Evolutionary conservation across 2,888 invertebrate genomes (phyloP).

Genomic region (Lomographa bimaculata): DNA sequence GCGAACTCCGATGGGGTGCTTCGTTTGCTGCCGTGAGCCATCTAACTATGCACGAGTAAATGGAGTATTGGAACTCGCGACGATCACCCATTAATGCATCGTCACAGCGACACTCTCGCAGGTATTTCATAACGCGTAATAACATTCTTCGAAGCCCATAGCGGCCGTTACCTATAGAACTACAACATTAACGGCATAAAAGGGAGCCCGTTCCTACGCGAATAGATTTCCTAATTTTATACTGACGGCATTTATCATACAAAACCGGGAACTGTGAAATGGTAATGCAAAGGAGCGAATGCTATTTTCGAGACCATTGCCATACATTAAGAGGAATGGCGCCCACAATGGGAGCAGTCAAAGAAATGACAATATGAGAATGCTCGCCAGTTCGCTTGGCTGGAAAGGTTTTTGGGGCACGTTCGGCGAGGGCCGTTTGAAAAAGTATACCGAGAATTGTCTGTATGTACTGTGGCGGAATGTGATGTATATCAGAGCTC

Average conservation of each 20-base stretch:
- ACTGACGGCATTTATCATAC: constrained; percentile 27
- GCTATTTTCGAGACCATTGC: constrained; percentile 40
- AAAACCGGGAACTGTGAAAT: constrained; percentile 34
- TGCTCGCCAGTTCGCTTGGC: constrained; percentile 34
- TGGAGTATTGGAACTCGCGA: constrained; percentile 40
- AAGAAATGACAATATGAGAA: constrained; percentile 44
- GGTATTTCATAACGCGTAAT: constrained; percentile 41
- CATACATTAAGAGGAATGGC: constrained; percentile 38
- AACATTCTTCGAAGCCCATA: constrained; percentile 41
- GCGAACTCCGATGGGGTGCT: constrained; percentile 40
- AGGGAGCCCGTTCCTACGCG: constrained; percentile 20
- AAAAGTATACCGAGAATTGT: constrained; percentile 44
- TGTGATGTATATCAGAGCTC: constrained; percentile 42
- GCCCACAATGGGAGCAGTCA: constrained; percentile 38
- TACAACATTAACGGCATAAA: constrained; percentile 38
- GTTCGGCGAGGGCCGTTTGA: constrained; percentile 36
- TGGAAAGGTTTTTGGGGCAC: constrained; percentile 43
- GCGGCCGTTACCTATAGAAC: constrained; percentile 47
- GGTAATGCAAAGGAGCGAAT: constrained; percentile 33
- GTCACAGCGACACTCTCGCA: constrained; percentile 30
- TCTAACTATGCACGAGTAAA: constrained; percentile 37
- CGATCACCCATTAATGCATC: constrained; percentile 41
- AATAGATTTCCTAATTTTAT: constrained; percentile 31
- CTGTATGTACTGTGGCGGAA: constrained; percentile 35
- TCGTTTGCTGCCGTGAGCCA: constrained; percentile 37